These are phyloP conservation scores for Anabacerthia variegaticeps DNA, from an alignment of 2,797 vertebrate species.

Conservation along the genomic window DNA sequence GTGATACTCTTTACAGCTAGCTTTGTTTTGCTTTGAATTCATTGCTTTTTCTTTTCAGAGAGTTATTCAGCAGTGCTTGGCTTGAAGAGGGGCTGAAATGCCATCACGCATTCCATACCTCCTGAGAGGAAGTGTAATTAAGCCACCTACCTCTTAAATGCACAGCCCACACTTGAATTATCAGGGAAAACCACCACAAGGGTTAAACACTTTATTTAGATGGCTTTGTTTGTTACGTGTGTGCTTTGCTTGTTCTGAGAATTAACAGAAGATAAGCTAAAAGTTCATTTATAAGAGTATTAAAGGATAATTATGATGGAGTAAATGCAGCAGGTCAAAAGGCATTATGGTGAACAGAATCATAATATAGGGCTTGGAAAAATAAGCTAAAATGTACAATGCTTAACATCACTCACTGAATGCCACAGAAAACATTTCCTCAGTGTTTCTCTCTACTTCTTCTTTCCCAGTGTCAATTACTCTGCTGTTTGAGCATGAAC, in stretches of 20 bases:
- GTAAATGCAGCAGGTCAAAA: conserved; percentile 82
- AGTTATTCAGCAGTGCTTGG: background rate
- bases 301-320: conserved; percentile 87
- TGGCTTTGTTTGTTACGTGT: conserved; percentile 78
- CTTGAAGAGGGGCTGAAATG: background rate
- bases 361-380: conserved; percentile 75
- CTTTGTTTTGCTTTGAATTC: background rate
- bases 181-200: conserved; percentile 51
- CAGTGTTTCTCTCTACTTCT: background rate
- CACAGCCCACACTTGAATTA: background rate
- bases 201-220: conserved; percentile 82
- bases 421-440: background rate
- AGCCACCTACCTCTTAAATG: background rate
- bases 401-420: conserved; percentile 33
- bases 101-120: background rate
- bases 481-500: background rate
- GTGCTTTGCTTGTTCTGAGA: conserved; percentile 79
- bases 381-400: conserved; percentile 72
- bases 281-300: conserved; percentile 87
- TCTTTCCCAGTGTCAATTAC: conserved; percentile 51
- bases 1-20: background rate
- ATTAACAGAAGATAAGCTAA: conserved; percentile 85
- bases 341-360: conserved; percentile 79
- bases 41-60: background rate
- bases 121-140: background rate